A percentile compares a stretch with the other conserved stretches of the same genome.
Evolutionary conservation across 1,140 invertebrate species (phyloP).

Genomic region (Penaeus indicus): DNA sequence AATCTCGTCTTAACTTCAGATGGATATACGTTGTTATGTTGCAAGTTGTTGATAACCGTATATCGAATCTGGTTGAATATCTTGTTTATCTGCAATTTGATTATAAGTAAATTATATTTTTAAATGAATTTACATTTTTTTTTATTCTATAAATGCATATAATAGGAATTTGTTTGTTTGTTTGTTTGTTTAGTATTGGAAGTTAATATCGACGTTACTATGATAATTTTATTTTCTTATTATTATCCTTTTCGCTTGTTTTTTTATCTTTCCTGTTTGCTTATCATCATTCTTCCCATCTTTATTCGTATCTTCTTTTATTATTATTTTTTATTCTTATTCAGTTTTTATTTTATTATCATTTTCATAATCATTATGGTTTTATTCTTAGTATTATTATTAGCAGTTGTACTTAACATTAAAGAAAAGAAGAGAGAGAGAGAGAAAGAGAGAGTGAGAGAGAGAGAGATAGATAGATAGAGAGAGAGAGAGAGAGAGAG

Average conservation of each 20-base stretch:
- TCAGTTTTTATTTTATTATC: neutral
- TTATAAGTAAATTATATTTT: neutral
- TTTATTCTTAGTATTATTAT: neutral
- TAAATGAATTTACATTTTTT: neutral
- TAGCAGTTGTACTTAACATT: no score
- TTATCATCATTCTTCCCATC: neutral
- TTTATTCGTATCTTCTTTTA: no score
- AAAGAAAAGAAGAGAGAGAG: no score
- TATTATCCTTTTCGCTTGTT: neutral
- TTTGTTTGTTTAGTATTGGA: neutral
- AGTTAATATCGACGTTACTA: neutral
- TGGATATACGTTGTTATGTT: no score
- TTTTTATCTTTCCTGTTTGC: neutral
- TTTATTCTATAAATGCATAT: neutral
- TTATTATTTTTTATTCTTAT: no score
- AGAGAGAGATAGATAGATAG: no score
- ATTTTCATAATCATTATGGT: neutral
- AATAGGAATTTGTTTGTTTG: neutral
- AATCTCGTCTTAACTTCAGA: no score
- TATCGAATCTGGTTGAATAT: no score
- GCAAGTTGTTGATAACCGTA: no score
- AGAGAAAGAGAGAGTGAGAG: no score
- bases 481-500: no score
- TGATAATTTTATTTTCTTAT: neutral
- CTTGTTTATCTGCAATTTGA: no score